Evolutionary conservation across 2,888 invertebrate genomes (phyloP).

Genomic region (Phania funesta): DNA sequence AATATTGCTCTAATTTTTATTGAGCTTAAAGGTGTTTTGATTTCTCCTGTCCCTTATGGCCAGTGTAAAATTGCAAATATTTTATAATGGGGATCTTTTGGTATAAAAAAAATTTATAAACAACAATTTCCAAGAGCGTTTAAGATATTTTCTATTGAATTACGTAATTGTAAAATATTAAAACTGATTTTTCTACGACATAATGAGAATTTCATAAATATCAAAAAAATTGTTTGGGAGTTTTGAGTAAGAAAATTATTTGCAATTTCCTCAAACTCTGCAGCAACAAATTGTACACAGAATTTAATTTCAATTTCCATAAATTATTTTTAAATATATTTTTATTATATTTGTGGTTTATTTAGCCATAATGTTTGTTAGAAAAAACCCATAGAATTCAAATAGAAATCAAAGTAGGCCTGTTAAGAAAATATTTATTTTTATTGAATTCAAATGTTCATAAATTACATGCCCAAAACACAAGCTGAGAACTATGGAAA

Average conservation of each 20-base stretch:
- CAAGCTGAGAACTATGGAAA: not conserved
- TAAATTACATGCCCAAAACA: not conserved
- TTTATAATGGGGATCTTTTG: no score
- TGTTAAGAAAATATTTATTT: not conserved
- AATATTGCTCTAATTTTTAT: constrained; percentile 51
- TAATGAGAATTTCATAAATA: no score
- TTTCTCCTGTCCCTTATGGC: constrained; percentile 7
- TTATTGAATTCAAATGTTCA: not conserved
- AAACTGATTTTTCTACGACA: no score
- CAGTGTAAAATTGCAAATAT: not conserved
- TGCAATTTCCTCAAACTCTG: no score
- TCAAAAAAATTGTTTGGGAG: no score
- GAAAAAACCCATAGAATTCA: not conserved
- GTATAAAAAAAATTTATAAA: no score
- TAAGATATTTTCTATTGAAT: no score
- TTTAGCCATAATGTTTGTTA: not conserved
- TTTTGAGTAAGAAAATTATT: no score
- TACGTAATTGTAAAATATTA: no score
- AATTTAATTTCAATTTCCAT: no score
- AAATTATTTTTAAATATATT: not conserved
- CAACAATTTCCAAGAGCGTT: no score
- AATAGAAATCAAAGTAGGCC: not conserved
- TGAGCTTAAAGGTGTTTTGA: constrained; percentile 34
- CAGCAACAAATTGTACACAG: no score
- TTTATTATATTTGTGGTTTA: not conserved